phyloP scores from a whole-genome alignment of 2,888 invertebrate genomes.

The Pollenia amentaria region DNA sequence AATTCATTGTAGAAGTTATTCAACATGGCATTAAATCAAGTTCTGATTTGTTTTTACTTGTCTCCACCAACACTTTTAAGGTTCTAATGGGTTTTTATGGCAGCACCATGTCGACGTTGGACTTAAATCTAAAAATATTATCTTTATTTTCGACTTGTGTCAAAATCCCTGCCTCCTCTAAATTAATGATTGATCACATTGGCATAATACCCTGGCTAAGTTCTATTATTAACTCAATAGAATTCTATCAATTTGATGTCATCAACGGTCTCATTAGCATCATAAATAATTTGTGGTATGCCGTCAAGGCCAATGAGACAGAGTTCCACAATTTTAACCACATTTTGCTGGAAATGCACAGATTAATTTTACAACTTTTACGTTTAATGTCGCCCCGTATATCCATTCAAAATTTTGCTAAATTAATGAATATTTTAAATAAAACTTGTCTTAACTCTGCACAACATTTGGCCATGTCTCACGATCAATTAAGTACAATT shows the following conservation, averaged over 20 bases:
- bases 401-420: conserved; percentile 78
- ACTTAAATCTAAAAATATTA: conserved; percentile 88
- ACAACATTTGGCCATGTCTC: conserved; percentile 76
- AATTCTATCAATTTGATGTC: conserved; percentile 84
- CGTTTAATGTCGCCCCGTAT: conserved; percentile 82
- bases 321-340: conserved; percentile 79
- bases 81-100: conserved; percentile 90
- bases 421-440: conserved; percentile 81
- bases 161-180: conserved; percentile 87
- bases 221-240: conserved; percentile 81
- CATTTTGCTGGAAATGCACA: conserved; percentile 79
- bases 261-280: conserved; percentile 83
- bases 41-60: conserved; percentile 90
- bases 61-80: conserved; percentile 91
- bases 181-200: conserved; percentile 88
- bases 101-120: conserved; percentile 87
- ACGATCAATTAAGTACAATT: conserved; percentile 78
- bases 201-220: conserved; percentile 90
- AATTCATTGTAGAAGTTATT: conserved; percentile 92
- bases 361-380: conserved; percentile 79
- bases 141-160: conserved; percentile 88
- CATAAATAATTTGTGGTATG: conserved; percentile 83
- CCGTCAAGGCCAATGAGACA: conserved; percentile 79
- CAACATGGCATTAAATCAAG: conserved; percentile 91
- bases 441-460: conserved; percentile 77